Evolutionary conservation across 2,888 invertebrate species (phyloP).

Genomic region (Sinelater perroti): DNA sequence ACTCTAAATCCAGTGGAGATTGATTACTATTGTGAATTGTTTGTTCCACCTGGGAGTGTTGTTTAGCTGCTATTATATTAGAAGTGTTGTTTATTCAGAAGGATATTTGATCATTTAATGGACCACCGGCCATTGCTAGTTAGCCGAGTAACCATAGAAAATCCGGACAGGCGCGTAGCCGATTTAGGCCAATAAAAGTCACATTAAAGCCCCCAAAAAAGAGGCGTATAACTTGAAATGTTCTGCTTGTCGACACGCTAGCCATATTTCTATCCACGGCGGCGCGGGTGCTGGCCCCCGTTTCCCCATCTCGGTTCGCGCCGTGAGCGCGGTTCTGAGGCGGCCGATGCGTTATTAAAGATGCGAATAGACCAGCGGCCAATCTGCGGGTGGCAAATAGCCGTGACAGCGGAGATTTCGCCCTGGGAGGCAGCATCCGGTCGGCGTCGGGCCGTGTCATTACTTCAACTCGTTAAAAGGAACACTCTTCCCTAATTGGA

Average conservation of each 20-base stretch:
- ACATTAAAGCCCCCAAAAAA: conserved; percentile 44
- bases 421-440: conserved; percentile 57
- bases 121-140: too few species aligned
- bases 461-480: conserved; percentile 57
- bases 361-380: conserved; percentile 48
- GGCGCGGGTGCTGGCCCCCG: too few species aligned
- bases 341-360: conserved; percentile 43
- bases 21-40: too few species aligned
- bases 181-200: conserved; percentile 45
- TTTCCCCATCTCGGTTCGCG: too few species aligned
- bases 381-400: conserved; percentile 56
- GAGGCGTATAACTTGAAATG: conserved; percentile 48
- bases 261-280: conserved; percentile 18
- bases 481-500: conserved; percentile 57
- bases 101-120: too few species aligned
- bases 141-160: conserved; percentile 21
- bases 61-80: too few species aligned
- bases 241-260: conserved; percentile 46
- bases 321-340: neutral
- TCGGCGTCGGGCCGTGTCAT: conserved; percentile 55
- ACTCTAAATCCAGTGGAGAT: too few species aligned
- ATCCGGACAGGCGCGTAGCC: conserved; percentile 31
- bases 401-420: conserved; percentile 52
- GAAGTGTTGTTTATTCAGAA: too few species aligned
- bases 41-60: too few species aligned